Conservation (phyloP, 2,113 vertebrate genomes). For the Cettia cetti region DNA sequence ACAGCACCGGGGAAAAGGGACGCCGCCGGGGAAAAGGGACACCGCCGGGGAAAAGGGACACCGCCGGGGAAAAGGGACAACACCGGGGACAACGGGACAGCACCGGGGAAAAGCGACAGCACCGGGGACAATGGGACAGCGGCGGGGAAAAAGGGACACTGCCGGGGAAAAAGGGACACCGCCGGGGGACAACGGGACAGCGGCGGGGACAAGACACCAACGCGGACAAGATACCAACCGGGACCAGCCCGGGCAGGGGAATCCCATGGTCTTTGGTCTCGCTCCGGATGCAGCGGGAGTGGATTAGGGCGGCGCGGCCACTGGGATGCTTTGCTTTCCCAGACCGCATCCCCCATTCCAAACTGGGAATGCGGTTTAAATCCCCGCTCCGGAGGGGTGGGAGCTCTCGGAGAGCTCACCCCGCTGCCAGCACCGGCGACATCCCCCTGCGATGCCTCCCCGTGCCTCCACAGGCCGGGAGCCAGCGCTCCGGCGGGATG, state of each 20-base stretch:
- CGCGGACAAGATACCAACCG: conserved; percentile 32
- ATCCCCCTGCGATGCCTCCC: not conserved
- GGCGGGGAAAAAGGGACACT: not conserved
- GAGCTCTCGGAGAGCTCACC: not conserved
- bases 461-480: not conserved
- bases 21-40: too few species aligned
- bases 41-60: not conserved
- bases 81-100: too few species aligned
- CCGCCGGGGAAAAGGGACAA: too few species aligned
- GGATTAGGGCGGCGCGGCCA: not conserved
- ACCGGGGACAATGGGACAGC: too few species aligned
- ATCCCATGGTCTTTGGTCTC: conserved; percentile 63
- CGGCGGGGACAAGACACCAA: not conserved
- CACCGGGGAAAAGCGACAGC: too few species aligned
- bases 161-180: not conserved
- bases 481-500: not conserved
- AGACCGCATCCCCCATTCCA: not conserved
- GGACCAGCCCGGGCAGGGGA: conserved; percentile 12
- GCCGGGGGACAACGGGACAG: accelerated
- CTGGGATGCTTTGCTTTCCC: not conserved
- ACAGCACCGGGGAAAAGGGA: too few species aligned
- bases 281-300: not conserved
- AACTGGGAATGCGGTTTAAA: not conserved
- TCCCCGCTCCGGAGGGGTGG: not conserved
- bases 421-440: not conserved